Evolutionary conservation across 2,113 vertebrate genomes (phyloP).

Genomic region (Trematocara unimaculatum): DNA sequence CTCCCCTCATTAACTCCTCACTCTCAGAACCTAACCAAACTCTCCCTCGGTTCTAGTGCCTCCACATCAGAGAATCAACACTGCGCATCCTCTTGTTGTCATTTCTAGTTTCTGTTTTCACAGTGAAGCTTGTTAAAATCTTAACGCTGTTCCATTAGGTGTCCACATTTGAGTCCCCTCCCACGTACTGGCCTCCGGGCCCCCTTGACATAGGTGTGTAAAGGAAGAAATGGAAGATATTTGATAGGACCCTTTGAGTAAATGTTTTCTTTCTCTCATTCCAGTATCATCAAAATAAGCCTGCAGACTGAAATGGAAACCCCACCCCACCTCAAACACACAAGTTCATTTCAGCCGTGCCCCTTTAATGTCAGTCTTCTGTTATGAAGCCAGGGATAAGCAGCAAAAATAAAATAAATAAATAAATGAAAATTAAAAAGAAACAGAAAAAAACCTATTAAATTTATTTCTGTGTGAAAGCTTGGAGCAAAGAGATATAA

Average conservation of each 20-base stretch:
- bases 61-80: neutral
- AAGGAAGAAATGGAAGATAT: slow-evolving; percentile 39
- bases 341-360: slow-evolving; percentile 42
- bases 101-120: neutral
- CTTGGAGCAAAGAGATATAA: slow-evolving; percentile 17
- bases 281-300: slow-evolving; percentile 18
- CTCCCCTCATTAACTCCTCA: neutral
- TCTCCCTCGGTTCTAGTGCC: neutral
- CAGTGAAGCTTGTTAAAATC: neutral
- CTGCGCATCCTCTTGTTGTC: neutral
- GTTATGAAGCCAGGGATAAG: slow-evolving; percentile 27
- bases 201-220: neutral
- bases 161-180: neutral
- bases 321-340: neutral
- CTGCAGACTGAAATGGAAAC: slow-evolving; percentile 4
- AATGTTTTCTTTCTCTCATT: slow-evolving; percentile 26
- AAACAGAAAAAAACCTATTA: neutral
- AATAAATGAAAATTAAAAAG: neutral
- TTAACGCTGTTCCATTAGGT: neutral
- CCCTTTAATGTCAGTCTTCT: slow-evolving; percentile 47
- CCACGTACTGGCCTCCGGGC: neutral
- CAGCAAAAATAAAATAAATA: neutral
- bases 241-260: slow-evolving; percentile 36
- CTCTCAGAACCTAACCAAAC: neutral
- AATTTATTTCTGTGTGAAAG: slow-evolving; percentile 26